phyloP scores from a whole-genome alignment of 2,113 vertebrate species.

The Daphoenositta chrysoptera region DNA sequence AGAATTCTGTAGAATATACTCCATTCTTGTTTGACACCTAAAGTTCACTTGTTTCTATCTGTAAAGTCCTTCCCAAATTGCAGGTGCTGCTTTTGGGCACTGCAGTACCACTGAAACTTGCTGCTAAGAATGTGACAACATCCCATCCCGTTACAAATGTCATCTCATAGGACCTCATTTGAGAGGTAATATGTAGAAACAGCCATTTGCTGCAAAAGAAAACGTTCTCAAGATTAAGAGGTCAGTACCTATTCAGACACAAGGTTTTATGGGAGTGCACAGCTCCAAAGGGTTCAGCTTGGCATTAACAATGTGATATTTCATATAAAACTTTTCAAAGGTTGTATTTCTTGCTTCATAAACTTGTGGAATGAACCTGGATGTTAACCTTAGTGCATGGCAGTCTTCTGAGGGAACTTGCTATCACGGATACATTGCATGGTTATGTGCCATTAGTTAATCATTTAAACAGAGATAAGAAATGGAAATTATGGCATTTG shows the following conservation, averaged over 20 bases:
- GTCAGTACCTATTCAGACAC: neutral
- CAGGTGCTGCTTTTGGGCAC: neutral
- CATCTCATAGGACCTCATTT: neutral
- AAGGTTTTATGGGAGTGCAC: constrained; percentile 15
- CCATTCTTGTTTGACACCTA: neutral
- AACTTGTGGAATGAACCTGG: constrained; percentile 59
- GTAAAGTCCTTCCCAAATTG: neutral
- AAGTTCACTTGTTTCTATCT: neutral
- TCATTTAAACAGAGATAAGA: constrained; percentile 55
- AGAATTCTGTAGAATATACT: neutral
- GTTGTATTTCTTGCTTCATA: constrained; percentile 61
- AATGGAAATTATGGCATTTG: constrained; percentile 57
- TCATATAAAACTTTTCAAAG: constrained; percentile 56
- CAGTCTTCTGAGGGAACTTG: constrained; percentile 1
- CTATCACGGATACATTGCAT: constrained; percentile 17
- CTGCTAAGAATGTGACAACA: neutral
- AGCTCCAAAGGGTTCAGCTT: constrained; percentile 2
- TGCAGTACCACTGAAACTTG: neutral
- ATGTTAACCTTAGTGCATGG: constrained; percentile 32
- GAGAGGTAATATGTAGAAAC: neutral
- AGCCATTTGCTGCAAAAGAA: constrained; percentile 3
- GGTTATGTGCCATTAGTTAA: constrained; percentile 61
- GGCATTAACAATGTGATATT: constrained; percentile 50
- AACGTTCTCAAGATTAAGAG: neutral
- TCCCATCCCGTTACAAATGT: neutral